Conservation (phyloP, 2,888 invertebrate genomes). For the Teleiodes luculella region DNA sequence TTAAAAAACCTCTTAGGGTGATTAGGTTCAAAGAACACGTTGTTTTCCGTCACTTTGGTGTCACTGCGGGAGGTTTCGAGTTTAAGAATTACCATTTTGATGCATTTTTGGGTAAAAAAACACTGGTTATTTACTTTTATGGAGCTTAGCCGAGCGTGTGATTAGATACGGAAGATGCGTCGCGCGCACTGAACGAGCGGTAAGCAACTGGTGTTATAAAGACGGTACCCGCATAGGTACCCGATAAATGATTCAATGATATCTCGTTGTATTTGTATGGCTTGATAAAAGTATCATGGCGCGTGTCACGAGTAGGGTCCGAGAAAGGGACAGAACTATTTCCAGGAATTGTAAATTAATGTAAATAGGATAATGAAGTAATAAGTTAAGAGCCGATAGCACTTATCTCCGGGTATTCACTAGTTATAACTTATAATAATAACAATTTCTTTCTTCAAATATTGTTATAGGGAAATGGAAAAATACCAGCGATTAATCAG, state of each 20-base stretch:
- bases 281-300: not conserved
- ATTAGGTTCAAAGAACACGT: slow-evolving; percentile 66
- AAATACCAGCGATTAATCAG: too few species aligned
- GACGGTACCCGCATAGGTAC: slow-evolving; percentile 21
- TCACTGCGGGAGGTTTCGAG: slow-evolving; percentile 57
- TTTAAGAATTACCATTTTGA: slow-evolving; percentile 69
- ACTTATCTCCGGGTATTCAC: too few species aligned
- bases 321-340: too few species aligned
- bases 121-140: slow-evolving; percentile 19
- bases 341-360: not conserved
- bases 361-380: not conserved
- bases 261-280: slow-evolving; percentile 7
- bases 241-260: slow-evolving; percentile 18
- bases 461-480: too few species aligned
- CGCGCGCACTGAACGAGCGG: slow-evolving; percentile 34
- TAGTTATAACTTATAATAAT: too few species aligned
- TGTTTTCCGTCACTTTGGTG: slow-evolving; percentile 57
- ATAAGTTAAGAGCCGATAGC: too few species aligned
- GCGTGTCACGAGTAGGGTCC: too few species aligned
- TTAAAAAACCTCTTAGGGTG: slow-evolving; percentile 73
- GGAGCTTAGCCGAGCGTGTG: slow-evolving; percentile 28
- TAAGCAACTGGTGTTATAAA: slow-evolving; percentile 28
- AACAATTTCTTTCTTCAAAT: too few species aligned
- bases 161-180: slow-evolving; percentile 22
- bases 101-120: slow-evolving; percentile 53